phyloP scores from a whole-genome alignment of 2,113 vertebrate species.

The Toxostoma redivivum region DNA sequence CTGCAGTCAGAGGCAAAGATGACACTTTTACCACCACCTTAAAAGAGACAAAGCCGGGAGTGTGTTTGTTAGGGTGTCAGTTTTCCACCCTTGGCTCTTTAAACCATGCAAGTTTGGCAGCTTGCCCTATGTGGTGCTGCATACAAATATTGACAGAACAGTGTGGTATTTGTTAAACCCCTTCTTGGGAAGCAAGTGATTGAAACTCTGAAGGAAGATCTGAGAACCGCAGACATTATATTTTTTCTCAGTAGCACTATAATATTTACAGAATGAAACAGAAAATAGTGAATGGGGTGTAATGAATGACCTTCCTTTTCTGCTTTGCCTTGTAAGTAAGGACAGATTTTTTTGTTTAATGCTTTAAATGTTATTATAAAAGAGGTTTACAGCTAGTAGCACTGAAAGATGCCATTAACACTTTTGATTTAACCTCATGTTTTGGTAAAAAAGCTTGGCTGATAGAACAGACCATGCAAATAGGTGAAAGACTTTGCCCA shows the following conservation, averaged over 20 bases:
- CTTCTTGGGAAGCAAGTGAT: slow-evolving; percentile 70
- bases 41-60: slow-evolving; percentile 68
- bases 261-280: slow-evolving; percentile 69
- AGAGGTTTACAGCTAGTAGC: neutral
- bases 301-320: slow-evolving; percentile 68
- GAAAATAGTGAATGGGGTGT: slow-evolving; percentile 66
- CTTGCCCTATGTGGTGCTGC: slow-evolving; percentile 74
- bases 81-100: slow-evolving; percentile 74
- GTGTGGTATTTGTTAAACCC: slow-evolving; percentile 74
- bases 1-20: slow-evolving; percentile 57
- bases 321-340: slow-evolving; percentile 76
- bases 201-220: slow-evolving; percentile 75
- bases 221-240: slow-evolving; percentile 62
- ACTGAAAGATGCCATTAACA: slow-evolving; percentile 26
- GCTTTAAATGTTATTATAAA: slow-evolving; percentile 37
- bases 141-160: slow-evolving; percentile 84
- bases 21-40: slow-evolving; percentile 73
- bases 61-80: slow-evolving; percentile 74
- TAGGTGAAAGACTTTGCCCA: slow-evolving; percentile 15
- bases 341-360: slow-evolving; percentile 51
- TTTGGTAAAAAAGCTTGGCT: neutral
- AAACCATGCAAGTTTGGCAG: slow-evolving; percentile 72
- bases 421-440: slow-evolving; percentile 39
- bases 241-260: slow-evolving; percentile 60
- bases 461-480: slow-evolving; percentile 15